Evolutionary conservation across 1,140 invertebrate species (phyloP).

Genomic region (Musca vetustissima): DNA sequence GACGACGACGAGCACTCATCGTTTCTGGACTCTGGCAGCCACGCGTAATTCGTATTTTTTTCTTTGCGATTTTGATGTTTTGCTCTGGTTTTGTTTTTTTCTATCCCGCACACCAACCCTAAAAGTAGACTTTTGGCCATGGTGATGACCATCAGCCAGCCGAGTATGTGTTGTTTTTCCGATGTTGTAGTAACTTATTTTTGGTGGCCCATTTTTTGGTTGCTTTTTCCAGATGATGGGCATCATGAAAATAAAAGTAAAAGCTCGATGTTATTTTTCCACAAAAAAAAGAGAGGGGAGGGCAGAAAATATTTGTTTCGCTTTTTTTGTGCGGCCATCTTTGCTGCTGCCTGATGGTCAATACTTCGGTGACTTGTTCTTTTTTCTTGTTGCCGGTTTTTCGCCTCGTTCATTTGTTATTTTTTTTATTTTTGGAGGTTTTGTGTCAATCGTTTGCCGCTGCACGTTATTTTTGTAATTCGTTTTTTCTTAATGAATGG

Average conservation of each 20-base stretch:
- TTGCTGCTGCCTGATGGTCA: background rate
- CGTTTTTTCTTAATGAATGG: too few relatives aligned
- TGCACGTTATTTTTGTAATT: background rate
- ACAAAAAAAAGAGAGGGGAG: too few relatives aligned
- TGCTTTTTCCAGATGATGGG: background rate
- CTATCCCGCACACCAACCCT: too few relatives aligned
- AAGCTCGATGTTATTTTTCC: background rate
- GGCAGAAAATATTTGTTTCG: background rate
- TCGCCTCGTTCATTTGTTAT: background rate
- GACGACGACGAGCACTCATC: too few relatives aligned
- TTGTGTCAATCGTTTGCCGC: background rate
- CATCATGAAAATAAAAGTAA: slow-evolving; percentile 22
- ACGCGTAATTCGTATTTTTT: too few relatives aligned
- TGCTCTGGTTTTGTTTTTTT: too few relatives aligned
- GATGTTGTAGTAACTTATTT: background rate
- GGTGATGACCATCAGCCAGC: background rate
- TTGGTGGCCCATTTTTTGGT: slow-evolving; percentile 14
- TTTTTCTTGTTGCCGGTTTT: background rate
- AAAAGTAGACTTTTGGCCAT: background rate
- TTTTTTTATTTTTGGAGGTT: background rate
- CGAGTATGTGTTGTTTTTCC: too few relatives aligned
- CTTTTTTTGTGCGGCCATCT: background rate
- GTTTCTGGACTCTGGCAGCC: too few relatives aligned
- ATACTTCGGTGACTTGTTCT: background rate
- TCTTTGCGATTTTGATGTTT: too few relatives aligned